A percentile compares a stretch with the other conserved stretches of the same genome.
Evolutionary conservation across 2,113 vertebrate genomes (phyloP).

Genomic region (Bothrops jararaca): DNA sequence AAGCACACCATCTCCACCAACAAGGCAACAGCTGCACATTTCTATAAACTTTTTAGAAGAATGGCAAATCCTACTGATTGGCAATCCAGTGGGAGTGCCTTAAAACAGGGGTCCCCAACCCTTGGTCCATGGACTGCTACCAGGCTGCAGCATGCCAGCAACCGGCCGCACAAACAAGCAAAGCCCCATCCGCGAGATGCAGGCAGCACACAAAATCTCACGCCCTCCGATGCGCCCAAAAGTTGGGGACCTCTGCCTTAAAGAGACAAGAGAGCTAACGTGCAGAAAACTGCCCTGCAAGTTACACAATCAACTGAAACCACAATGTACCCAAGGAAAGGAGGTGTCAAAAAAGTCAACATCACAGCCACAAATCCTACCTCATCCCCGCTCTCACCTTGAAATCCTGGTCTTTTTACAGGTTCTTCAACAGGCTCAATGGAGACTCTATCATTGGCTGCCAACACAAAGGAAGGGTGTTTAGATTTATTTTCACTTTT

Average conservation of each 20-base stretch:
- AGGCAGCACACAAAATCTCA: no score
- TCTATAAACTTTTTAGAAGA: not conserved
- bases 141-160: no score
- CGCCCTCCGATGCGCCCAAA: no score
- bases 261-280: not conserved
- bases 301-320: not conserved
- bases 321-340: not conserved
- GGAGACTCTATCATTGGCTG: conserved; percentile 61
- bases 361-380: not conserved
- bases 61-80: not conserved
- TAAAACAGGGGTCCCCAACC: not conserved
- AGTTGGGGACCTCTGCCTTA: not conserved
- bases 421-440: conserved; percentile 67
- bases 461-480: not conserved
- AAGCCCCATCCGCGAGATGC: no score
- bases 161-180: no score
- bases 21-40: not conserved
- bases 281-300: not conserved
- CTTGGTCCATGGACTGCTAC: no score
- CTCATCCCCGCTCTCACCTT: conserved; percentile 64
- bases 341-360: not conserved
- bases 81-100: not conserved
- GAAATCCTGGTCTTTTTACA: conserved; percentile 73
- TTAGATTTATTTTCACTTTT: not conserved
- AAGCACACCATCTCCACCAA: not conserved